Conservation (phyloP, 2,113 vertebrate genomes). For the Merops nubicus region DNA sequence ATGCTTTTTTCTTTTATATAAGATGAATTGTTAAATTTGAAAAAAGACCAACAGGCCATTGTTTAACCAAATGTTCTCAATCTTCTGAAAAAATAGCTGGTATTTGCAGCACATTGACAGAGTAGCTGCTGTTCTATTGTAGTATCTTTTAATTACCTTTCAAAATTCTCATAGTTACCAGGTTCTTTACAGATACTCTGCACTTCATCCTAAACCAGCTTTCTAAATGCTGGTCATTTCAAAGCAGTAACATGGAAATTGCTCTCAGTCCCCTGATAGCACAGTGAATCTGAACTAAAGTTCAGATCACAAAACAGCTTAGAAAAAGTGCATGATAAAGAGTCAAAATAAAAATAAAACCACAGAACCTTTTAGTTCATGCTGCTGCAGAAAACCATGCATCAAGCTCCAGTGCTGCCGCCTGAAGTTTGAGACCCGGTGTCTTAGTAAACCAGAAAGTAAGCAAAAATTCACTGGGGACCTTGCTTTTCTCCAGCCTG, state of each 20-base stretch:
- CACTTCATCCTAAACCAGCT: neutral
- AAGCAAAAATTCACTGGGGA: neutral
- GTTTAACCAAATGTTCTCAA: fast-evolving
- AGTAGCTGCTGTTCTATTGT: neutral
- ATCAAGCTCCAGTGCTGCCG: neutral
- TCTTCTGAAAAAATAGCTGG: neutral
- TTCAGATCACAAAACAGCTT: neutral
- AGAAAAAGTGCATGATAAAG: neutral
- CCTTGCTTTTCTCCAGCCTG: neutral
- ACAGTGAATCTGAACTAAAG: neutral
- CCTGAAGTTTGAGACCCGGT: neutral
- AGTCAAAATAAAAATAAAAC: fast-evolving
- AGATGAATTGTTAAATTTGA: neutral
- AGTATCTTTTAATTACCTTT: neutral
- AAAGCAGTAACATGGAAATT: fast-evolving
- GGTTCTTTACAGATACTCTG: neutral
- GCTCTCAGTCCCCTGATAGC: neutral
- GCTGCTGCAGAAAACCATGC: neutral
- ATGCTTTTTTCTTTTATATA: neutral
- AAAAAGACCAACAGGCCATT: neutral
- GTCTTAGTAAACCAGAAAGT: neutral
- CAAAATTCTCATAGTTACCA: fast-evolving
- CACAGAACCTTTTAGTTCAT: too few species aligned
- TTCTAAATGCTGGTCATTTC: neutral
- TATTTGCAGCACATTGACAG: neutral